phyloP scores from a whole-genome alignment of 1,140 invertebrate species.

The Hylaeus volcanicus region DNA sequence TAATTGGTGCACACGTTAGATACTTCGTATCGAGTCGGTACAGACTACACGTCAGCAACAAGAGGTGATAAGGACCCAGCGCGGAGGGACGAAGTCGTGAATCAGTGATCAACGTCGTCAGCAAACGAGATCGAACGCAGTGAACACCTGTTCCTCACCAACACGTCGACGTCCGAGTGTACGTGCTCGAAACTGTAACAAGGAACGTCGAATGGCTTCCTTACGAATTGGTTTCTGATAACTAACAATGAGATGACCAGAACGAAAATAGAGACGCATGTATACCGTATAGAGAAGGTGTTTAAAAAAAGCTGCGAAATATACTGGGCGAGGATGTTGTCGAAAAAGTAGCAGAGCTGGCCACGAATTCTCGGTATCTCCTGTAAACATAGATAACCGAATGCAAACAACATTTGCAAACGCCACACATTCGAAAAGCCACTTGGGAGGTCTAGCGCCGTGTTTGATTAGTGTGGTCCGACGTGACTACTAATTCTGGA shows the following conservation, averaged over 20 bases:
- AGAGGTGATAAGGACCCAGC: slow-evolving; percentile 49
- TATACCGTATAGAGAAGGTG: too few relatives aligned
- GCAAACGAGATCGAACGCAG: slow-evolving; percentile 42
- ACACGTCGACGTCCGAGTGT: slow-evolving; percentile 20
- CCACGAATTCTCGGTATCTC: neutral
- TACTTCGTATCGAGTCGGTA: slow-evolving; percentile 54
- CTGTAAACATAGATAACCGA: neutral
- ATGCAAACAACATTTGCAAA: neutral
- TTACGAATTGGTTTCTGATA: too few relatives aligned
- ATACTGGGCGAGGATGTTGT: neutral
- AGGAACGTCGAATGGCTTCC: too few relatives aligned
- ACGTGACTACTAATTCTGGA: neutral
- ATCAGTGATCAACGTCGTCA: slow-evolving; percentile 61
- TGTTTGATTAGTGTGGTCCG: too few relatives aligned
- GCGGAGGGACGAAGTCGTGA: slow-evolving; percentile 46
- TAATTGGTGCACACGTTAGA: slow-evolving; percentile 62
- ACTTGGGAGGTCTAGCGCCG: neutral
- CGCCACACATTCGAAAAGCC: too few relatives aligned
- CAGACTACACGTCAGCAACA: slow-evolving; percentile 66
- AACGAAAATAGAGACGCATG: too few relatives aligned
- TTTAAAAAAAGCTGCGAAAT: too few relatives aligned
- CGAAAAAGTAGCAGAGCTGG: neutral
- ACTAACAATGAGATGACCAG: too few relatives aligned
- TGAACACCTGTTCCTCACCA: slow-evolving; percentile 58
- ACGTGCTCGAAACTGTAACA: neutral